Evolutionary conservation across 2,888 invertebrate genomes (phyloP).

Genomic region (Drosophila recens): DNA sequence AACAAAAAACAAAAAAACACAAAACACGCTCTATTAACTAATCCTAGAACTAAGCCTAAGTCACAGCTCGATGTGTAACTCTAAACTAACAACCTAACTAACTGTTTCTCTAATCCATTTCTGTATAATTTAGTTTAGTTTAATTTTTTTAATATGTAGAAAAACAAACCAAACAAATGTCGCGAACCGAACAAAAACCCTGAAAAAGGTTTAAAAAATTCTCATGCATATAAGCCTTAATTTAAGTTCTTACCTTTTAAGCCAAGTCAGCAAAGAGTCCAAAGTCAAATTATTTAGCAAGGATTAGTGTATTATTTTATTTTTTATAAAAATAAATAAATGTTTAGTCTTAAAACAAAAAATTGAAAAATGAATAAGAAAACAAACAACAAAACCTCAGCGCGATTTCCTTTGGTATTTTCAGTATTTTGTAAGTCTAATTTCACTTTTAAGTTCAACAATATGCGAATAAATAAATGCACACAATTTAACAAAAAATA

Average conservation of each 20-base stretch:
- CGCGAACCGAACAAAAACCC: slow-evolving; percentile 72
- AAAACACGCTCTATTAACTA: slow-evolving; percentile 44
- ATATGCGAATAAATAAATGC: slow-evolving; percentile 44
- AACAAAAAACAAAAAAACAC: slow-evolving; percentile 15
- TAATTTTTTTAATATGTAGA: not conserved
- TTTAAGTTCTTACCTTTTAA: slow-evolving; percentile 51
- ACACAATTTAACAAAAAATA: slow-evolving; percentile 34
- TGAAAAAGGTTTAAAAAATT: slow-evolving; percentile 78
- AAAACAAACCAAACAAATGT: slow-evolving; percentile 9
- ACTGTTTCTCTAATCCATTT: slow-evolving; percentile 1
- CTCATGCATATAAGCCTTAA: slow-evolving; percentile 39
- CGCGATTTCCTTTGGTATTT: slow-evolving; percentile 42
- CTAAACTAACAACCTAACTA: slow-evolving; percentile 18
- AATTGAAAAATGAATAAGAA: not conserved
- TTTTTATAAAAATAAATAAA: slow-evolving; percentile 47
- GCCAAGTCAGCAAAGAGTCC: slow-evolving; percentile 65
- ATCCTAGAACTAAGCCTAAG: slow-evolving; percentile 53
- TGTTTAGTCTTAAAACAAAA: slow-evolving; percentile 49
- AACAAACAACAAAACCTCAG: slow-evolving; percentile 23
- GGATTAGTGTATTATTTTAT: slow-evolving; percentile 42
- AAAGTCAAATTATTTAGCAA: slow-evolving; percentile 65
- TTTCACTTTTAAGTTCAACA: slow-evolving; percentile 30
- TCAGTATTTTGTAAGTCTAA: slow-evolving; percentile 62
- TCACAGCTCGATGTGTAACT: slow-evolving; percentile 33
- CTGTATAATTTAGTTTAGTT: slow-evolving; percentile 21